Percentiles rank a stretch among this genome's conserved stretches.
These are phyloP conservation scores for Odontothrips loti DNA, from an alignment of 2,888 invertebrate genomes.

Conservation along the genomic window DNA sequence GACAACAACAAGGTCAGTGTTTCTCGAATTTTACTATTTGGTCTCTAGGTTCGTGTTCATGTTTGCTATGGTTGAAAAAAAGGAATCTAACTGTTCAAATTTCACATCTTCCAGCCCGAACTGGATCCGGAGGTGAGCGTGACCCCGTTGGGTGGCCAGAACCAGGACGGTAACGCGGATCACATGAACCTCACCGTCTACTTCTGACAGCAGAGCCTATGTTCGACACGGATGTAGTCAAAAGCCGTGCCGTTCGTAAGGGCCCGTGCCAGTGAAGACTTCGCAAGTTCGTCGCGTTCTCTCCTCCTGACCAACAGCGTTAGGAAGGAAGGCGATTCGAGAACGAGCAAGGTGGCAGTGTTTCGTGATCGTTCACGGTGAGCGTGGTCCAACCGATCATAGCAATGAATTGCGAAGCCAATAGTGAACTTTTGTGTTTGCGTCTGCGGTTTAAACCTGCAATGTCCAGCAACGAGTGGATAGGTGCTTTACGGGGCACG, in stretches of 20 bases:
- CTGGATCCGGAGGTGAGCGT: constrained; percentile 48
- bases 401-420: neutral
- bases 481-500: too few relatives aligned
- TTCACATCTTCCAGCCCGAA: neutral
- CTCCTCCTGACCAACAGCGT: neutral
- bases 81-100: neutral
- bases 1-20: constrained; percentile 39
- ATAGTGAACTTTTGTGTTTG: neutral
- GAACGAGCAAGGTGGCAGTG: neutral
- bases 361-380: neutral
- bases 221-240: neutral
- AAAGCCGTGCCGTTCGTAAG: neutral
- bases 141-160: constrained; percentile 44
- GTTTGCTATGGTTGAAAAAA: too few relatives aligned
- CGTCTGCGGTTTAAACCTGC: neutral
- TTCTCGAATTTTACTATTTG: too few relatives aligned
- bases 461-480: too few relatives aligned
- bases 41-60: too few relatives aligned
- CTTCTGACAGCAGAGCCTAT: constrained; percentile 49
- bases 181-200: constrained; percentile 68
- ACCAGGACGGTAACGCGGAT: constrained; percentile 43
- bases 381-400: neutral
- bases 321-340: neutral
- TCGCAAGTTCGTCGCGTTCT: neutral
- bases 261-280: neutral